Percentiles rank a stretch among this genome's conserved stretches.
These are phyloP conservation scores for Drosophila borborema DNA, from an alignment of 2,888 invertebrate genomes.

Conservation along the genomic window DNA sequence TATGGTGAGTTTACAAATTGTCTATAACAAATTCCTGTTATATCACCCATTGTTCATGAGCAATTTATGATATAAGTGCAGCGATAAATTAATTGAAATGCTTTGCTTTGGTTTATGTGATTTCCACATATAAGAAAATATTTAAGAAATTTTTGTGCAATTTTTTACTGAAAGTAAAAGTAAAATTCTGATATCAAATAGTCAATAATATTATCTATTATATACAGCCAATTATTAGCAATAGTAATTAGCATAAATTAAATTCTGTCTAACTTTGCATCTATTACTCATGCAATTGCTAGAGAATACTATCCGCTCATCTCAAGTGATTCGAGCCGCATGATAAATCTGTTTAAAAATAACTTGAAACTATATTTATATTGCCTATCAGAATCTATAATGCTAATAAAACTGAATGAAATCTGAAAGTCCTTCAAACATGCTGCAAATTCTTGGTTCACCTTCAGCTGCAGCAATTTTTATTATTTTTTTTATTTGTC, in stretches of 20 bases:
- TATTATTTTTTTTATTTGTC: background rate
- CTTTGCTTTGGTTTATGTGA: no score
- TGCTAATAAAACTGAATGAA: background rate
- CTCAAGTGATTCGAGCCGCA: background rate
- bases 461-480: slow-evolving; percentile 21
- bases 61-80: slow-evolving; percentile 3
- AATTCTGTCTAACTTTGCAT: background rate
- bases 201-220: background rate
- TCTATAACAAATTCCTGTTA: background rate
- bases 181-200: background rate
- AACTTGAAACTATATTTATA: background rate
- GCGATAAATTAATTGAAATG: background rate
- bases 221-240: background rate
- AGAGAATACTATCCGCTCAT: slow-evolving; percentile 2
- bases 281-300: background rate
- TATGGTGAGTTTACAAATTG: slow-evolving; percentile 76
- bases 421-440: background rate
- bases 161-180: slow-evolving; percentile 5
- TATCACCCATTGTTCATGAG: background rate
- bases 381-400: background rate
- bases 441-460: slow-evolving; percentile 10
- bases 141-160: no score
- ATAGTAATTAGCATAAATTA: background rate
- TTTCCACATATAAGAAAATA: background rate
- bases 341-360: slow-evolving; percentile 1